phyloP scores from a whole-genome alignment of 2,113 vertebrate genomes.

The Epinephelus cyanopodus region DNA sequence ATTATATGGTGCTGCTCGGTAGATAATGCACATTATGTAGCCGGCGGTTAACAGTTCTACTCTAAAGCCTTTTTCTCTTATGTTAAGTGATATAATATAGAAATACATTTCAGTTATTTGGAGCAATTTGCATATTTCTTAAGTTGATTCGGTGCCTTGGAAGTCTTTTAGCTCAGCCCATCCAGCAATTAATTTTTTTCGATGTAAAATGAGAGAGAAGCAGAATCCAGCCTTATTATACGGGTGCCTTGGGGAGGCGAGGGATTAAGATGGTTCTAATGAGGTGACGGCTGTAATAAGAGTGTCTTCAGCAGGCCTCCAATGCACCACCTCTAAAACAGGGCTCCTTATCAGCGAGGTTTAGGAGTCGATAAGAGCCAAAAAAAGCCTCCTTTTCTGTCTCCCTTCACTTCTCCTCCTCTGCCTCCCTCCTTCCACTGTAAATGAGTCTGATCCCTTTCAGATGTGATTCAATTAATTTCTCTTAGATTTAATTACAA shows the following conservation, averaged over 20 bases:
- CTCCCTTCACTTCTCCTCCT: conserved; percentile 70
- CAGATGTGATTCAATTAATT: conserved; percentile 88
- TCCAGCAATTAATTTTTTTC: conserved; percentile 81
- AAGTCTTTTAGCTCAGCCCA: conserved; percentile 76
- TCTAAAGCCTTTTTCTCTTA: conserved; percentile 35
- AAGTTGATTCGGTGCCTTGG: conserved; percentile 69
- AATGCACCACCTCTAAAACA: conserved; percentile 75
- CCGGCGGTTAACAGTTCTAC: conserved; percentile 59
- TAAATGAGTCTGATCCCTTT: conserved; percentile 87
- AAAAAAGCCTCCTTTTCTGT: conserved; percentile 57
- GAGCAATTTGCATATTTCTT: conserved; percentile 54
- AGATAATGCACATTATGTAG: conserved; percentile 74
- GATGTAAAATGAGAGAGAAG: conserved; percentile 82
- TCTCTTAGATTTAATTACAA: conserved; percentile 88
- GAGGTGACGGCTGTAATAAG: conserved; percentile 87
- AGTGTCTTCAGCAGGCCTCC: conserved; percentile 82
- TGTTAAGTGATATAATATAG: conserved; percentile 41
- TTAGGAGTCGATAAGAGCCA: conserved; percentile 80
- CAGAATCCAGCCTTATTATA: conserved; percentile 84
- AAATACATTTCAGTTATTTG: conserved; percentile 45
- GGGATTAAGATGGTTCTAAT: conserved; percentile 87
- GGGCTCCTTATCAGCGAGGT: conserved; percentile 79
- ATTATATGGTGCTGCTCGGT: conserved; percentile 73
- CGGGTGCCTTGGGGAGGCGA: conserved; percentile 79
- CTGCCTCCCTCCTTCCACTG: conserved; percentile 70